A percentile compares a stretch with the other conserved stretches of the same genome.
phyloP scores from a whole-genome alignment of 1,140 invertebrate genomes.

The Arctopsyche grandis region DNA sequence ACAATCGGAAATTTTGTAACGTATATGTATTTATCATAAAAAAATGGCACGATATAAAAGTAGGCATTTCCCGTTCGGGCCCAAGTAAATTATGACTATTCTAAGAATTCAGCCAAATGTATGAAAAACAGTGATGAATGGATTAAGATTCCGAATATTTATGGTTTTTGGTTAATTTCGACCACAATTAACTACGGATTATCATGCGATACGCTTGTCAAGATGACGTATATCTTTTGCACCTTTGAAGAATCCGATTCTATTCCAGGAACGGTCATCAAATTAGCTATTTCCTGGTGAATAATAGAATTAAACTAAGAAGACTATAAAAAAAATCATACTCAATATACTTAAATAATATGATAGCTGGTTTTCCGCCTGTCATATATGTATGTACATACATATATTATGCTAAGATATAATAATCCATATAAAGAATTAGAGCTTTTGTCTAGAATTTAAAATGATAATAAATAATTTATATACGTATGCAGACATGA shows the following conservation, averaged over 20 bases:
- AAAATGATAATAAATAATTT: too few relatives aligned
- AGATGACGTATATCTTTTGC: neutral
- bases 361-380: neutral
- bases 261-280: neutral
- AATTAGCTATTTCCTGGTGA: neutral
- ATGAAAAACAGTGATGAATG: constrained; percentile 19
- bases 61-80: constrained; percentile 16
- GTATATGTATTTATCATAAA: too few relatives aligned
- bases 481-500: too few relatives aligned
- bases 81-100: constrained; percentile 13
- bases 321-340: too few relatives aligned
- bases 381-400: neutral
- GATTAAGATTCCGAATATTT: constrained; percentile 14
- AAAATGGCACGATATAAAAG: constrained; percentile 9
- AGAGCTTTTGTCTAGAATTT: too few relatives aligned
- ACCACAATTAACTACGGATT: neutral
- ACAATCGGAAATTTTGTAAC: constrained; percentile 2
- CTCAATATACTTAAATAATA: too few relatives aligned
- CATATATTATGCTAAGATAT: neutral
- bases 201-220: constrained; percentile 21
- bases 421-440: too few relatives aligned
- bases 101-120: neutral
- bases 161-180: neutral
- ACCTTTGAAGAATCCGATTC: constrained; percentile 2
- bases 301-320: too few relatives aligned